A percentile compares a stretch with the other conserved stretches of the same genome.
phyloP scores from a whole-genome alignment of 2,888 invertebrate genomes.

The Mythimna albipuncta region DNA sequence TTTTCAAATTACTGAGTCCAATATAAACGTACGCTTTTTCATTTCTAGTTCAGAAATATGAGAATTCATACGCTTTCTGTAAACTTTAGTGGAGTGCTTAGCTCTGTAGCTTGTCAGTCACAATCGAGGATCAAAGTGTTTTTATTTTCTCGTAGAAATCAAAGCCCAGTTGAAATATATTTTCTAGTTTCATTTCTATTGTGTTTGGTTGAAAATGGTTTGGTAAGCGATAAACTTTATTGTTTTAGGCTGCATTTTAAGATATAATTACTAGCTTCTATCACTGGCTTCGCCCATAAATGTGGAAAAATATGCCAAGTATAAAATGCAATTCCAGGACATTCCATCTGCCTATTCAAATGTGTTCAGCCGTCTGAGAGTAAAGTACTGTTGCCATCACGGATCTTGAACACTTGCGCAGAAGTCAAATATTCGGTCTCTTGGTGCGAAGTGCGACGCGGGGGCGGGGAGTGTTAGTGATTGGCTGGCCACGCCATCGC shows the following conservation, averaged over 20 bases:
- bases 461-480: too few species aligned
- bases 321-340: too few species aligned
- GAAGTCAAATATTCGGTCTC: too few species aligned
- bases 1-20: neutral
- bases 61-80: slow-evolving; percentile 38
- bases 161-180: slow-evolving; percentile 28
- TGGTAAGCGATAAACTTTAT: neutral
- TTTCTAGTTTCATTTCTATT: slow-evolving; percentile 23
- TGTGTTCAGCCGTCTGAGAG: too few species aligned
- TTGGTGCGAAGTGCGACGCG: too few species aligned
- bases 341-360: too few species aligned
- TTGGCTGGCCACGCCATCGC: too few species aligned
- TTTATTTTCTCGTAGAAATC: slow-evolving; percentile 42
- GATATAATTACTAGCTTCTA: too few species aligned
- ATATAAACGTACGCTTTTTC: slow-evolving; percentile 28
- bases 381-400: too few species aligned
- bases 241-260: neutral
- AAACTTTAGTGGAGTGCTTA: slow-evolving; percentile 46
- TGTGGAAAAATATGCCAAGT: too few species aligned
- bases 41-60: slow-evolving; percentile 34
- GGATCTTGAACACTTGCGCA: too few species aligned
- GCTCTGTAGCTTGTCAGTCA: slow-evolving; percentile 52
- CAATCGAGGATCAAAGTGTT: slow-evolving; percentile 11
- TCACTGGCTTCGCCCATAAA: too few species aligned
- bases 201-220: neutral